A percentile compares a stretch with the other conserved stretches of the same genome.
Conservation (phyloP, 2,888 invertebrate species). For the Drosophila cyrtoloma region DNA sequence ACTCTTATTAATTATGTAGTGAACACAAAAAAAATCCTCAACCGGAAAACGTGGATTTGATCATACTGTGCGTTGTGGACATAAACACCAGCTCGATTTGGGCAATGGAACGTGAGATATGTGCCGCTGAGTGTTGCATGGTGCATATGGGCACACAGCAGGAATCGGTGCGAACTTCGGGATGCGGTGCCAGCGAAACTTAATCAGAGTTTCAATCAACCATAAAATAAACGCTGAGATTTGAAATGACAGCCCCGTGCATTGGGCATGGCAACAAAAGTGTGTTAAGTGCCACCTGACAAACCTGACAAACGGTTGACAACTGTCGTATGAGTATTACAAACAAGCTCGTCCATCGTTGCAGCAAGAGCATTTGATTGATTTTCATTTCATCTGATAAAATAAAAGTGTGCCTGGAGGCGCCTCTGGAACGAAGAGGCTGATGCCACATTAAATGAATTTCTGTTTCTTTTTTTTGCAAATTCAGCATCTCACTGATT, state of each 20-base stretch:
- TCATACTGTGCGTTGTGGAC: constrained; percentile 26
- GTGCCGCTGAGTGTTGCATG: constrained; percentile 22
- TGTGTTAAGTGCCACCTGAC: constrained; percentile 60
- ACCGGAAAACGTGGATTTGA: not conserved
- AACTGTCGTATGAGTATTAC: constrained; percentile 26
- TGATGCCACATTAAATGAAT: not conserved
- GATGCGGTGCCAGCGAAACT: constrained; percentile 52
- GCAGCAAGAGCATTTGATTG: constrained; percentile 28
- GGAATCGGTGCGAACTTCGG: constrained; percentile 12
- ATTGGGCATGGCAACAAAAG: constrained; percentile 42
- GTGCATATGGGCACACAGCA: constrained; percentile 21
- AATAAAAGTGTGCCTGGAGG: not conserved
- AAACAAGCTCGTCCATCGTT: constrained; percentile 1
- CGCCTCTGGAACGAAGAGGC: not conserved
- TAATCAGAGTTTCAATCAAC: constrained; percentile 80
- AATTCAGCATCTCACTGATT: not conserved
- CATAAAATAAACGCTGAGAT: constrained; percentile 75
- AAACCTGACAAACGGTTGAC: constrained; percentile 40
- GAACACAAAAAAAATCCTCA: not conserved
- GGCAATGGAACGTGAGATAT: constrained; percentile 53
- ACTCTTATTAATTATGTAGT: not conserved
- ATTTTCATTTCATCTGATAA: constrained; percentile 15
- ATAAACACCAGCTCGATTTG: constrained; percentile 51
- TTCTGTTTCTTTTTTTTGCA: not conserved
- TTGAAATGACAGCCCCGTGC: constrained; percentile 54